phyloP scores from a whole-genome alignment of 2,113 vertebrate genomes.

The Pithys albifrons region DNA sequence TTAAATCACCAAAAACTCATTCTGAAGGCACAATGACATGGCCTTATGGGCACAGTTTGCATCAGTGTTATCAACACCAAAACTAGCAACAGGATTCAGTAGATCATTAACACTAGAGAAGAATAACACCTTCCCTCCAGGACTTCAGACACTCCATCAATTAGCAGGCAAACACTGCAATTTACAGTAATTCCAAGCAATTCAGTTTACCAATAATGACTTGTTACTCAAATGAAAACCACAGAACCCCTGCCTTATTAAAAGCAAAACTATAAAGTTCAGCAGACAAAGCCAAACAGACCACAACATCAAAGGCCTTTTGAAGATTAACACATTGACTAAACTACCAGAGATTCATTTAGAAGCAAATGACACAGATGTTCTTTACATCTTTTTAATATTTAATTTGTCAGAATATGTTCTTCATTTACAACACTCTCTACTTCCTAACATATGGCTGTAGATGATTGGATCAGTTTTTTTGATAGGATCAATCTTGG shows the following conservation, averaged over 20 bases:
- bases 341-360: constrained; percentile 46
- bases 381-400: constrained; percentile 8
- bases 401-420: constrained; percentile 1
- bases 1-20: not conserved
- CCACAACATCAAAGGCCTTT: constrained; percentile 50
- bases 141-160: not conserved
- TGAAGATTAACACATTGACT: constrained; percentile 54
- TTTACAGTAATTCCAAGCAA: constrained; percentile 41
- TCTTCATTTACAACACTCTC: not conserved
- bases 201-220: constrained; percentile 12
- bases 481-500: not conserved
- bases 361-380: constrained; percentile 17
- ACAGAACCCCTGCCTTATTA: constrained; percentile 28
- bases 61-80: not conserved
- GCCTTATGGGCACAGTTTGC: not conserved
- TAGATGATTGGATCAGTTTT: not conserved
- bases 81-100: not conserved
- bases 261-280: constrained; percentile 40
- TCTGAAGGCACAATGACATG: not conserved
- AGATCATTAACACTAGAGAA: not conserved
- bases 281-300: constrained; percentile 37
- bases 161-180: not conserved
- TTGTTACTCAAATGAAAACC: constrained; percentile 12
- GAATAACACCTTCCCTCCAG: not conserved
- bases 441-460: not conserved